A percentile compares a stretch with the other conserved stretches of the same genome.
phyloP scores from a whole-genome alignment of 2,888 invertebrate genomes.

The Lithosia quadra region DNA sequence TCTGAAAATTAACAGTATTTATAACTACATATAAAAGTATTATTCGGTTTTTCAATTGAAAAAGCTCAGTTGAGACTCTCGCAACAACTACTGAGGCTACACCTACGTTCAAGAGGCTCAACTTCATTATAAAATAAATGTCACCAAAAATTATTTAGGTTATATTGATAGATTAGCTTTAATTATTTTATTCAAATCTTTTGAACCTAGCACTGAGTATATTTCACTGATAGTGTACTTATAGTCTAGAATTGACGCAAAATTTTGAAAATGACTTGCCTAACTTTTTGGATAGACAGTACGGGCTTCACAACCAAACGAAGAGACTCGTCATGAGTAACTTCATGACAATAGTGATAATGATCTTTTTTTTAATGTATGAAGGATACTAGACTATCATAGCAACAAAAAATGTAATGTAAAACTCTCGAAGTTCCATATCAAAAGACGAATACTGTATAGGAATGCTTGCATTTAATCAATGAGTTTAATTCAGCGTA shows the following conservation, averaged over 20 bases:
- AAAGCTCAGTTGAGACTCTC: neutral
- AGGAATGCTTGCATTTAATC: too few species aligned
- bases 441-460: too few species aligned
- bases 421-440: too few species aligned
- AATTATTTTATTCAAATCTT: neutral
- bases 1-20: constrained; percentile 58
- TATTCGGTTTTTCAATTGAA: too few species aligned
- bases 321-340: neutral
- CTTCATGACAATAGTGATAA: neutral
- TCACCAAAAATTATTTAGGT: neutral
- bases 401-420: too few species aligned
- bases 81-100: neutral
- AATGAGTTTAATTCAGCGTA: too few species aligned
- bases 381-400: too few species aligned
- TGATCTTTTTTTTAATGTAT: neutral
- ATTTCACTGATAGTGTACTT: neutral
- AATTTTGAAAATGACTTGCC: too few species aligned
- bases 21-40: neutral
- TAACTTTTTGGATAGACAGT: too few species aligned
- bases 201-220: neutral
- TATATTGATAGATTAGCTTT: neutral
- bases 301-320: too few species aligned
- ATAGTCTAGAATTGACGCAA: neutral
- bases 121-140: neutral
- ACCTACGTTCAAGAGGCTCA: neutral